Conservation (phyloP, 2,113 vertebrate genomes). For the Murina feae region DNA sequence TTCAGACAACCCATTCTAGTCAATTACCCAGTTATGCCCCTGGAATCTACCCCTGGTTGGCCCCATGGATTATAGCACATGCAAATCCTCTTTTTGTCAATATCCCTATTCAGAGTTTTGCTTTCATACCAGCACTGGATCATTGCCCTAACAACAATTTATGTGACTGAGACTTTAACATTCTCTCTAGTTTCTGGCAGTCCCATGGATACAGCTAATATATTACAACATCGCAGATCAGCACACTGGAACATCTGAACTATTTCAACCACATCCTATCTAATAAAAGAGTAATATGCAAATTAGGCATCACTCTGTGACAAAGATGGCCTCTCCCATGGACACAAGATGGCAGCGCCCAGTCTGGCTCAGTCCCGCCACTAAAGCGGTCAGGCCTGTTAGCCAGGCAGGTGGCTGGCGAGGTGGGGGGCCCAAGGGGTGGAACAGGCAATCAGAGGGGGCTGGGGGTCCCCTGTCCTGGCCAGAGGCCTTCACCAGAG, state of each 20-base stretch:
- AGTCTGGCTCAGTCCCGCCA: too few species aligned
- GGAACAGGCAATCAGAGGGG: too few species aligned
- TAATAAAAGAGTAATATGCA: too few species aligned
- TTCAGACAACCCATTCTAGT: conserved; percentile 61
- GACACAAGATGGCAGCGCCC: too few species aligned
- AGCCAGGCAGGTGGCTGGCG: too few species aligned
- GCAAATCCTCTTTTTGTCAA: conserved; percentile 46
- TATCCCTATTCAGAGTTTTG: conserved; percentile 50
- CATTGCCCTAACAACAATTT: conserved; percentile 34
- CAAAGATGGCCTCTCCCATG: too few species aligned
- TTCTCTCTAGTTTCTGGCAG: conserved; percentile 1
- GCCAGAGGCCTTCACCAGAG: too few species aligned
- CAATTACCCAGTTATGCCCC: conserved; percentile 59
- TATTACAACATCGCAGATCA: not conserved
- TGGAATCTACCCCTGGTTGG: conserved; percentile 44
- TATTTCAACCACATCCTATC: not conserved
- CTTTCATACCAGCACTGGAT: conserved; percentile 45
- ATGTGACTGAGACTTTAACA: conserved; percentile 17
- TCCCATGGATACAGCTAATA: conserved; percentile 35
- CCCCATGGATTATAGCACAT: conserved; percentile 28
- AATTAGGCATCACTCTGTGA: too few species aligned
- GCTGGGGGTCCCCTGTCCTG: too few species aligned
- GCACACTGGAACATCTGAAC: not conserved
- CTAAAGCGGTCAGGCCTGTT: too few species aligned
- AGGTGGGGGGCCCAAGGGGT: too few species aligned